Evolutionary conservation across 2,113 vertebrate species (phyloP).

Genomic region (Sapayoa aenigma): DNA sequence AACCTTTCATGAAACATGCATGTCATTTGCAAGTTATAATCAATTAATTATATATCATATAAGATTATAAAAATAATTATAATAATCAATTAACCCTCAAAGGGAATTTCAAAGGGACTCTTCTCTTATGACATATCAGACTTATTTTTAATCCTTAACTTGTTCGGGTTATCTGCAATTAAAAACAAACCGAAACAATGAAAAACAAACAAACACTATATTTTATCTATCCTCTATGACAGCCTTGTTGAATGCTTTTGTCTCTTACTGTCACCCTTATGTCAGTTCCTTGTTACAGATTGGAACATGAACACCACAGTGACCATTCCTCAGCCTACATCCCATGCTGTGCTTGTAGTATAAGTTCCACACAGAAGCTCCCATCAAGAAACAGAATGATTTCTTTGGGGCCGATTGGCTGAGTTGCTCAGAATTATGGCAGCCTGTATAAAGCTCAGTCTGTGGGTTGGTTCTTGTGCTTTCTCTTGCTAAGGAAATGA

Average conservation of each 20-base stretch:
- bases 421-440: background rate
- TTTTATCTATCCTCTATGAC: background rate
- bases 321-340: background rate
- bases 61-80: no score
- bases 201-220: background rate
- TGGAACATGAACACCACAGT: background rate
- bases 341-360: rapidly evolving
- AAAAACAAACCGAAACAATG: background rate
- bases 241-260: background rate
- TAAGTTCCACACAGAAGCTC: background rate
- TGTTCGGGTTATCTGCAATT: background rate
- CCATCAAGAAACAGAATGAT: background rate
- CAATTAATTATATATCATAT: no score
- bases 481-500: background rate
- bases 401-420: background rate
- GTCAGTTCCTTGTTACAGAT: background rate
- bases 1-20: background rate
- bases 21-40: background rate
- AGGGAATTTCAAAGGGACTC: no score
- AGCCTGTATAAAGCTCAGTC: background rate
- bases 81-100: no score
- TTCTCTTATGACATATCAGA: background rate
- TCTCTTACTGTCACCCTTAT: background rate
- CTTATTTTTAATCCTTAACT: background rate
- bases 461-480: background rate